Conservation (phyloP, 1,140 invertebrate genomes). For the Planococcus citri region DNA sequence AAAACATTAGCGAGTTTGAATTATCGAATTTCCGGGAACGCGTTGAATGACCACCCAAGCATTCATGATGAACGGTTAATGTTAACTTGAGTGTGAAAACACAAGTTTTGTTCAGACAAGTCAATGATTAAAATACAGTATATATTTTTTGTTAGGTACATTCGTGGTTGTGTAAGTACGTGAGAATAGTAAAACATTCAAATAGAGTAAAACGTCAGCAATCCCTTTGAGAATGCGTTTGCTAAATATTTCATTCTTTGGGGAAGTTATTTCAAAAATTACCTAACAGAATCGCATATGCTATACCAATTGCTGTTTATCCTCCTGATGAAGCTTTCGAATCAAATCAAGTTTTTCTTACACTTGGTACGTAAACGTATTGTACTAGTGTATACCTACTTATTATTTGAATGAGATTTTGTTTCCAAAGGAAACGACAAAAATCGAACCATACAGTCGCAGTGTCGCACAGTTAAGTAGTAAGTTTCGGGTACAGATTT, state of each 20-base stretch:
- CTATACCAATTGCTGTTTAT: background rate
- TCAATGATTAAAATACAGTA: background rate
- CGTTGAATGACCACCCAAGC: background rate
- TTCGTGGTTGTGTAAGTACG: too few relatives aligned
- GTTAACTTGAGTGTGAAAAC: background rate
- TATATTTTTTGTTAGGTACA: too few relatives aligned
- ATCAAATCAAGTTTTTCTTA: too few relatives aligned
- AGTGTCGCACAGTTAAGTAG: too few relatives aligned
- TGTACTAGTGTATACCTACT: too few relatives aligned
- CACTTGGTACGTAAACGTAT: too few relatives aligned
- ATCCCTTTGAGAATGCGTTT: background rate
- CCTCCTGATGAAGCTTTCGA: too few relatives aligned
- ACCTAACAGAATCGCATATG: background rate
- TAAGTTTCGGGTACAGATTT: too few relatives aligned
- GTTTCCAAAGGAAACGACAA: too few relatives aligned
- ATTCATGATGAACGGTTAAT: background rate
- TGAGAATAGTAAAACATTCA: background rate
- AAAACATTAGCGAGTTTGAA: background rate
- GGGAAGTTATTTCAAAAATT: background rate
- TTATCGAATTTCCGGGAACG: background rate
- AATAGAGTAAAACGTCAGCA: background rate
- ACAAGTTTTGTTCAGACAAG: background rate
- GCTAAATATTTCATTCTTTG: background rate
- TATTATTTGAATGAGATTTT: too few relatives aligned
- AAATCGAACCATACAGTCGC: too few relatives aligned